phyloP scores from a whole-genome alignment of 2,113 vertebrate genomes.

The Ranitomeya imitator region DNA sequence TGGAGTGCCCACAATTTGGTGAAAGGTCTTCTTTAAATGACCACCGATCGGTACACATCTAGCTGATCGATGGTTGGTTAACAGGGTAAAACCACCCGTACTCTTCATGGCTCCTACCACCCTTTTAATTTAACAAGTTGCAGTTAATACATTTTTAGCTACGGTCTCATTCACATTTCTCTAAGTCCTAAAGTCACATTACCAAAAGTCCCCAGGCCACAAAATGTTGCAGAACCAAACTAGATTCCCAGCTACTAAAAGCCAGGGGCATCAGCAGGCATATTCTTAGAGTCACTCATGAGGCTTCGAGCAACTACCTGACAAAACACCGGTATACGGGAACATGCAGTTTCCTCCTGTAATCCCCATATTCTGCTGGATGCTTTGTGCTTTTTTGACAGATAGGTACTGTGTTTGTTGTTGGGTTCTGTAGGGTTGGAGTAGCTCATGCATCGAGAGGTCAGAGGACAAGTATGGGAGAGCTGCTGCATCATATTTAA shows the following conservation, averaged over 20 bases:
- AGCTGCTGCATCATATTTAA: constrained; percentile 57
- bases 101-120: too few species aligned
- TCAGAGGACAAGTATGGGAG: constrained; percentile 47
- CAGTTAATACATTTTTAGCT: background rate
- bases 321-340: constrained; percentile 20
- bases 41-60: too few species aligned
- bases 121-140: too few species aligned
- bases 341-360: constrained; percentile 16
- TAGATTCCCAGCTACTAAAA: background rate
- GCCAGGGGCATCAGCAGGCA: background rate
- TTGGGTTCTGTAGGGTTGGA: constrained; percentile 4
- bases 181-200: background rate
- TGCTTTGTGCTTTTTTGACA: constrained; percentile 15
- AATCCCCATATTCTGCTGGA: background rate
- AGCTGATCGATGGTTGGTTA: too few species aligned
- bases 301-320: background rate
- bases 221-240: background rate
- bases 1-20: too few species aligned
- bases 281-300: background rate
- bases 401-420: background rate
- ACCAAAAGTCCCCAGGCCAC: background rate
- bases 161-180: background rate
- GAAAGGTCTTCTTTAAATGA: too few species aligned
- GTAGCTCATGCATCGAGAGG: constrained; percentile 31
- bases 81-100: too few species aligned